These are phyloP conservation scores for Kryptopterus vitreolus DNA, from an alignment of 2,797 vertebrate genomes.

Conservation along the genomic window DNA sequence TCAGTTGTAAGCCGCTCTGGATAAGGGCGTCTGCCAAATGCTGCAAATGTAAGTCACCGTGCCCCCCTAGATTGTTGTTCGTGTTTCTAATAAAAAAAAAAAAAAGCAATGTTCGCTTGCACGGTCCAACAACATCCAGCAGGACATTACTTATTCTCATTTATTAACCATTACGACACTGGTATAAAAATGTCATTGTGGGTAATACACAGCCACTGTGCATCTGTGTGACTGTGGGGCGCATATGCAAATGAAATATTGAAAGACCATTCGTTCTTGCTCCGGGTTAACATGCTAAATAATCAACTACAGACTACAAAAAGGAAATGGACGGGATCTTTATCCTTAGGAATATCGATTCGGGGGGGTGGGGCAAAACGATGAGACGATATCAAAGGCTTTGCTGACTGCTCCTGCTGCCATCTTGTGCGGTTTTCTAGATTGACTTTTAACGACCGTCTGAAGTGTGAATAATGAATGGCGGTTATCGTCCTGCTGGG, in stretches of 20 bases:
- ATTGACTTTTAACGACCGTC: slow-evolving; percentile 58
- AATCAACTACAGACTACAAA: slow-evolving; percentile 60
- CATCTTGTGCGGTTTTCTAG: slow-evolving; percentile 43
- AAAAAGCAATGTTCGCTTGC: neutral
- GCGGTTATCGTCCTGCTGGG: slow-evolving; percentile 56
- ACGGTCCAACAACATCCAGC: neutral
- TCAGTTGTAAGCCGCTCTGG: too few relatives aligned
- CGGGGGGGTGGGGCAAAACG: slow-evolving; percentile 41
- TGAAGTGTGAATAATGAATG: slow-evolving; percentile 59
- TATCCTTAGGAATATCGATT: slow-evolving; percentile 54
- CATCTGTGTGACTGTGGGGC: slow-evolving; percentile 33
- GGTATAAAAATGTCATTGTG: slow-evolving; percentile 17
- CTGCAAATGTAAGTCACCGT: too few relatives aligned
- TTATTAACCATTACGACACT: slow-evolving; percentile 22
- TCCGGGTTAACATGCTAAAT: slow-evolving; percentile 72
- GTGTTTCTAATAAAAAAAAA: too few relatives aligned
- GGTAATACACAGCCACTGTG: neutral
- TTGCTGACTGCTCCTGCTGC: slow-evolving; percentile 27
- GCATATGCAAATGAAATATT: slow-evolving; percentile 68
- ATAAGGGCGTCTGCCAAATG: too few relatives aligned
- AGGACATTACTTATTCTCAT: slow-evolving; percentile 30
- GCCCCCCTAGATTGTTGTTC: too few relatives aligned
- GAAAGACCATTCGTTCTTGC: slow-evolving; percentile 67
- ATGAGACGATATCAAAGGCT: slow-evolving; percentile 42
- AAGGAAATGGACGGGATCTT: slow-evolving; percentile 60